A percentile compares a stretch with the other conserved stretches of the same genome.
phyloP scores from a whole-genome alignment of 1,140 invertebrate genomes.

The Drosophila tristis region DNA sequence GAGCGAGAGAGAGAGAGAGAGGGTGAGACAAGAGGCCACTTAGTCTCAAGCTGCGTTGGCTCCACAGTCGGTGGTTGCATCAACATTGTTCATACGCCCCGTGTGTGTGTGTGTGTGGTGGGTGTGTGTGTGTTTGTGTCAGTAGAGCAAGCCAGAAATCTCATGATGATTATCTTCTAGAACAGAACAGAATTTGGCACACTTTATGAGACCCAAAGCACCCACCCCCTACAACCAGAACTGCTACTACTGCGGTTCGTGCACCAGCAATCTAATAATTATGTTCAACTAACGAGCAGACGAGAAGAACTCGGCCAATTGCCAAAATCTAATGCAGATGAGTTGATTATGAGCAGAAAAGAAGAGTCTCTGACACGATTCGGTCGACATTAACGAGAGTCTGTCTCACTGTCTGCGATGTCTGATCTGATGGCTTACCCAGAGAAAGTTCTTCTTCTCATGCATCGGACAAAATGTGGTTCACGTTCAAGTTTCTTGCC shows the following conservation, averaged over 20 bases:
- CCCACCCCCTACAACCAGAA: constrained; percentile 48
- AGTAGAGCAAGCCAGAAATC: constrained; percentile 57
- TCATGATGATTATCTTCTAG: constrained; percentile 12
- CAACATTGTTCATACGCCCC: constrained; percentile 75
- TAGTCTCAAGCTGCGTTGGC: constrained; percentile 74
- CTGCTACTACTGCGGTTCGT: background rate
- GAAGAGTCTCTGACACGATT: constrained; percentile 43
- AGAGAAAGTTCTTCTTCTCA: constrained; percentile 43
- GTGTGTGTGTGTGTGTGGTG: constrained; percentile 35
- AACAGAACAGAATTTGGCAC: constrained; percentile 63
- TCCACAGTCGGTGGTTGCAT: constrained; percentile 67
- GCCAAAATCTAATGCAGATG: constrained; percentile 73
- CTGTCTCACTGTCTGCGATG: constrained; percentile 7
- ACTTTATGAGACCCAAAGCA: constrained; percentile 49
- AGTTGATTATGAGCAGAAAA: constrained; percentile 69
- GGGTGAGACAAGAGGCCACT: constrained; percentile 54
- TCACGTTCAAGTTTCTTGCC: constrained; percentile 57
- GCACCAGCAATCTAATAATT: constrained; percentile 36
- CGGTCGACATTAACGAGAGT: constrained; percentile 45
- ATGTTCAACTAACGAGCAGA: constrained; percentile 69
- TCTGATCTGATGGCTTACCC: constrained; percentile 1
- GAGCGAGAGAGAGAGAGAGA: background rate
- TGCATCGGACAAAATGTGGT: constrained; percentile 9
- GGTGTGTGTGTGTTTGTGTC: constrained; percentile 40
- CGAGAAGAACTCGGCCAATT: constrained; percentile 71